Percentiles rank a stretch among this genome's conserved stretches.
Evolutionary conservation across 2,113 vertebrate genomes (phyloP).

Genomic region (Rattus rattus): DNA sequence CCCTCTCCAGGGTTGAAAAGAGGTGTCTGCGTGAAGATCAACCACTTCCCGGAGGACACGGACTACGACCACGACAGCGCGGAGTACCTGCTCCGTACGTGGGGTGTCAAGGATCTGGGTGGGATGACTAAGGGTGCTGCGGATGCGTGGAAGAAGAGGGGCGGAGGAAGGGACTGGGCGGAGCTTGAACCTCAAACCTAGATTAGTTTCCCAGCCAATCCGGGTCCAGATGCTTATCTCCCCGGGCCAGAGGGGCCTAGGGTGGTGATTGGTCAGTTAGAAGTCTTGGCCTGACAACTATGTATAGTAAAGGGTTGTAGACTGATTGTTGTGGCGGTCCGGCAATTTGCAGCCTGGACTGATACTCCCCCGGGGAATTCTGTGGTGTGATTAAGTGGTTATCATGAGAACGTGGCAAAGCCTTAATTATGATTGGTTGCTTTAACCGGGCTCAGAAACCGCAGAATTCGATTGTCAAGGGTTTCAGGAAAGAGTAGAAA

Average conservation of each 20-base stretch:
- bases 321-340: not conserved
- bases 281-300: not conserved
- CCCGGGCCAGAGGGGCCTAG: not conserved
- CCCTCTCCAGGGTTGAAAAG: slow-evolving; percentile 91
- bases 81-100: slow-evolving; percentile 94
- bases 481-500: not conserved
- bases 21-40: slow-evolving; percentile 95
- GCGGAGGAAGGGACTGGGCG: not conserved
- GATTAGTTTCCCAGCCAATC: not conserved
- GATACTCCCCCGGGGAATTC: not conserved
- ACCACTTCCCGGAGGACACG: slow-evolving; percentile 96
- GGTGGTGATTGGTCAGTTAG: slow-evolving; percentile 1
- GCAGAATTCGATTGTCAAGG: not conserved
- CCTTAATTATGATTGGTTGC: slow-evolving; percentile 64
- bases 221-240: not conserved
- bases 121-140: not conserved
- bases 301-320: not conserved
- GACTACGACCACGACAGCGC: slow-evolving; percentile 97
- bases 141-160: not conserved
- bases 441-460: slow-evolving; percentile 24
- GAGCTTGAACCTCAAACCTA: not conserved
- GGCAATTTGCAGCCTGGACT: not conserved
- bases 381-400: slow-evolving; percentile 36
- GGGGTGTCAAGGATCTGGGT: not conserved
- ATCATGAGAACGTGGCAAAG: slow-evolving; percentile 48